A percentile compares a stretch with the other conserved stretches of the same genome.
phyloP scores from a whole-genome alignment of 2,797 vertebrate genomes.

The Labeo calbasu region DNA sequence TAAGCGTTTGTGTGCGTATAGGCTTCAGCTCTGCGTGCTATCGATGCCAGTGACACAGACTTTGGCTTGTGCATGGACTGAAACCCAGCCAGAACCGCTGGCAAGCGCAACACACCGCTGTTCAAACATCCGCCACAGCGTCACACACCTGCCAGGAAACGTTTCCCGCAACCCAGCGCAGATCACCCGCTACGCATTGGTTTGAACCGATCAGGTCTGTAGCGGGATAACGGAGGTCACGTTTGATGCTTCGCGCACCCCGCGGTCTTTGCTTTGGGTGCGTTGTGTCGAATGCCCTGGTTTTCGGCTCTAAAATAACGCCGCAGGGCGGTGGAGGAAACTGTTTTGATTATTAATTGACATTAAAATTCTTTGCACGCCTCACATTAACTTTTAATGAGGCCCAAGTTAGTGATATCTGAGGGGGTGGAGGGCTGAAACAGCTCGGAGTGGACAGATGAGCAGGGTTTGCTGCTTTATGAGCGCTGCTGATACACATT shows the following conservation, averaged over 20 bases:
- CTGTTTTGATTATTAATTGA: conserved; percentile 74
- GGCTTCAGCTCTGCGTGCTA: background rate
- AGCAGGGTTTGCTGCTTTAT: conserved; percentile 18
- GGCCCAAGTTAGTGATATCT: conserved; percentile 60
- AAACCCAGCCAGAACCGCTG: conserved; percentile 19
- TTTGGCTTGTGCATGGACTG: background rate
- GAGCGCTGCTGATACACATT: background rate
- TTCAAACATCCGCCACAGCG: conserved; percentile 25
- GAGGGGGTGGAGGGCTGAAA: conserved; percentile 24
- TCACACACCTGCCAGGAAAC: conserved; percentile 18
- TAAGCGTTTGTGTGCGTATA: conserved; percentile 7
- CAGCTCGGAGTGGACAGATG: conserved; percentile 12
- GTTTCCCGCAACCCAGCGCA: background rate
- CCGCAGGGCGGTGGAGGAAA: conserved; percentile 58
- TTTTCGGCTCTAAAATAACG: conserved; percentile 56
- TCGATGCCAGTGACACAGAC: conserved; percentile 28
- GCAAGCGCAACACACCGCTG: conserved; percentile 8
- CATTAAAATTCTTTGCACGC: conserved; percentile 72
- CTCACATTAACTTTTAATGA: conserved; percentile 75
- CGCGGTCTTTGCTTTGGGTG: background rate
- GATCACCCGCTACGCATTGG: background rate
- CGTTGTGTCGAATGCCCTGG: conserved; percentile 24
- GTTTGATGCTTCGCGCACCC: conserved; percentile 1
- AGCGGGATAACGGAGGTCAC: background rate
- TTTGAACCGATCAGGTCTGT: conserved; percentile 3